Evolutionary conservation across 2,797 vertebrate genomes (phyloP).

Genomic region (Apogon talboti): DNA sequence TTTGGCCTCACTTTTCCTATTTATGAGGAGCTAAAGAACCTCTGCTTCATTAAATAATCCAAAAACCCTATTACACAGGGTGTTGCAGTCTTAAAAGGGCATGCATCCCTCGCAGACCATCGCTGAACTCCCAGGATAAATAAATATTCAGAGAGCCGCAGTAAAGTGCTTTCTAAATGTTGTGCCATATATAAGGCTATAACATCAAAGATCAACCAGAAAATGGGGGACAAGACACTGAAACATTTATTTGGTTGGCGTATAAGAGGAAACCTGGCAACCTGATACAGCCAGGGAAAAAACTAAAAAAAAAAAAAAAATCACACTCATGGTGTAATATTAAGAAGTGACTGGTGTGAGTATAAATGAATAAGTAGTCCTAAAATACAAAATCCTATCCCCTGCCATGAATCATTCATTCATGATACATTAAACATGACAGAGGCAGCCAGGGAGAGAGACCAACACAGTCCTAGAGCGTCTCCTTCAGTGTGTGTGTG

Average conservation of each 20-base stretch:
- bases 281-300: constrained; percentile 18
- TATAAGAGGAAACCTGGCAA: constrained; percentile 23
- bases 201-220: constrained; percentile 1
- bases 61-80: not conserved
- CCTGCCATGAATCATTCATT: constrained; percentile 85
- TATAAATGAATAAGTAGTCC: constrained; percentile 71
- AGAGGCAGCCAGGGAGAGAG: constrained; percentile 63
- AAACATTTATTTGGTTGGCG: constrained; percentile 1
- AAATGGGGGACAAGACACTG: not conserved
- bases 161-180: constrained; percentile 8
- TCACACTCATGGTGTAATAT: constrained; percentile 42
- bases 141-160: constrained; percentile 2
- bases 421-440: constrained; percentile 86
- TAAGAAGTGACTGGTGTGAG: constrained; percentile 52
- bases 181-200: not conserved
- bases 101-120: not conserved
- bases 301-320: constrained; percentile 28
- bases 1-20: too few species aligned
- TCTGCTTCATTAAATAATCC: not conserved
- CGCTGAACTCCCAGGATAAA: not conserved
- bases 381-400: constrained; percentile 77
- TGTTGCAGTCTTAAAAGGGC: not conserved
- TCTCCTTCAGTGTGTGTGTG: constrained; percentile 28
- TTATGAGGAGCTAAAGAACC: too few species aligned
- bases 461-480: constrained; percentile 25